phyloP scores from a whole-genome alignment of 2,113 vertebrate genomes.

The Danionella cerebrum region DNA sequence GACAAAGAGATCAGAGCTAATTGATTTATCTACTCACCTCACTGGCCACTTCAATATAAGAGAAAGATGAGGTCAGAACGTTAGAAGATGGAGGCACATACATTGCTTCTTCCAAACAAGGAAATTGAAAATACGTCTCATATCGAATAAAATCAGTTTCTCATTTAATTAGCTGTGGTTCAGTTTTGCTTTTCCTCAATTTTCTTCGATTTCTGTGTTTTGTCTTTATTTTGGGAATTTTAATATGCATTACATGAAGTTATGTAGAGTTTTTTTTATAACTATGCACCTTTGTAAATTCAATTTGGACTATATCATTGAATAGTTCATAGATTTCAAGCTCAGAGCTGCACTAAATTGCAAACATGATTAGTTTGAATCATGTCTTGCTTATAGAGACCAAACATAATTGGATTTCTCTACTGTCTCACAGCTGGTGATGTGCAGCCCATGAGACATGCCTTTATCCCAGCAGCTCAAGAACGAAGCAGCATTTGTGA shows the following conservation, averaged over 20 bases:
- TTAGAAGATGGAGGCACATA: not conserved
- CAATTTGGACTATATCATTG: not conserved
- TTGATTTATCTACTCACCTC: constrained; percentile 46
- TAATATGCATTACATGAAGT: too few species aligned
- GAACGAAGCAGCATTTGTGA: too few species aligned
- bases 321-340: not conserved
- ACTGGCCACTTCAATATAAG: constrained; percentile 3
- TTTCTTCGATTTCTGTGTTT: too few species aligned
- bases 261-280: too few species aligned
- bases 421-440: too few species aligned
- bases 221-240: too few species aligned
- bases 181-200: too few species aligned
- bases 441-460: too few species aligned
- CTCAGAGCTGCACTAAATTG: not conserved
- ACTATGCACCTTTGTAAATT: not conserved
- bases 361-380: not conserved
- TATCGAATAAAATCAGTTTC: too few species aligned
- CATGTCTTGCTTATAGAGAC: not conserved
- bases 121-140: too few species aligned
- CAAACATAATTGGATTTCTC: not conserved
- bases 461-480: too few species aligned
- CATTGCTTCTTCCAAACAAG: not conserved
- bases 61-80: not conserved
- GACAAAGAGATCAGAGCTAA: constrained; percentile 43
- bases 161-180: too few species aligned